Percentiles rank a stretch among this genome's conserved stretches.
Conservation (phyloP, 2,113 vertebrate species). For the Heterochromis multidens region DNA sequence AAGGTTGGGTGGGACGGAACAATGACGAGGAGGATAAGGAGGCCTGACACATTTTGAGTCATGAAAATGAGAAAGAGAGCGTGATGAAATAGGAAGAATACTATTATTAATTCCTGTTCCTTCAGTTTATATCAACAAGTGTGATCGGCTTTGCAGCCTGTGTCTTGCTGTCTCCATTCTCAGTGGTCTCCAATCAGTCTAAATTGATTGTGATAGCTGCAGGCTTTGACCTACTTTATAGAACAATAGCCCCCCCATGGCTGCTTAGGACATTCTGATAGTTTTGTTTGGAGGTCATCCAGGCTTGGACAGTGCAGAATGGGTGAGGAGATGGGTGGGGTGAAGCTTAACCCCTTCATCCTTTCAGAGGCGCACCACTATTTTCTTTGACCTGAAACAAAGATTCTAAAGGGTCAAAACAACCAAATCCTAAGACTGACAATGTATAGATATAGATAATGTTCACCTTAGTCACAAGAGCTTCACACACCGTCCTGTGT, state of each 20-base stretch:
- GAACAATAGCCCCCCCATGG: conserved; percentile 79
- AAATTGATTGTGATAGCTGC: conserved; percentile 73
- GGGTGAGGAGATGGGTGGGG: conserved; percentile 6
- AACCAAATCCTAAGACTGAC: not conserved
- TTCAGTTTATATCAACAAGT: conserved; percentile 67
- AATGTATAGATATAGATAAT: too few relatives aligned
- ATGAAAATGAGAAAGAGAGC: conserved; percentile 16
- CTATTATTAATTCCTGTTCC: conserved; percentile 62
- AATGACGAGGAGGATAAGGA: conserved; percentile 14
- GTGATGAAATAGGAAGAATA: conserved; percentile 39
- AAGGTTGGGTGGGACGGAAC: conserved; percentile 10
- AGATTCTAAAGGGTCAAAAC: conserved; percentile 21
- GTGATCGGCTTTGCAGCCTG: conserved; percentile 59
- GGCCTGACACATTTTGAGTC: not conserved
- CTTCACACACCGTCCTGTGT: not conserved
- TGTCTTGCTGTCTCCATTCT: conserved; percentile 21
- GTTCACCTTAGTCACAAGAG: not conserved
- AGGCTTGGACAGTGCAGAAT: conserved; percentile 12
- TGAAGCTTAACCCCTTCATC: conserved; percentile 20
- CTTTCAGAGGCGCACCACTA: conserved; percentile 8
- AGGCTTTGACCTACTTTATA: conserved; percentile 81
- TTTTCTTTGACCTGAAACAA: conserved; percentile 32
- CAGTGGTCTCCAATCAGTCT: conserved; percentile 61
- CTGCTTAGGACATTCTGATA: conserved; percentile 62
- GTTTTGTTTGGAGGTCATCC: conserved; percentile 75